Conservation (phyloP, 2,113 vertebrate genomes). For the Erythrocercus mccallii region DNA sequence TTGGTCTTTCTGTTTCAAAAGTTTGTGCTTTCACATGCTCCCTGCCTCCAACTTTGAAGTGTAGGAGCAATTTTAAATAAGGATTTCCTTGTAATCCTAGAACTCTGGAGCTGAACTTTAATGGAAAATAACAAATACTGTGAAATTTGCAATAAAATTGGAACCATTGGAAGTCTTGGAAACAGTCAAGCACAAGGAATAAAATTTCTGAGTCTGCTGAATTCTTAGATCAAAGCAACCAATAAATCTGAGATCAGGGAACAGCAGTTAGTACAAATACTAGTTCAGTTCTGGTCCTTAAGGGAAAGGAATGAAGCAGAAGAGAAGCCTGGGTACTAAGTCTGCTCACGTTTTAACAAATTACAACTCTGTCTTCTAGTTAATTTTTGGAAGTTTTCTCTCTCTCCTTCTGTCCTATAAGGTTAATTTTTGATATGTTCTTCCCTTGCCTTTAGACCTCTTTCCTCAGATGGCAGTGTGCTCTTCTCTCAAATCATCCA, state of each 20-base stretch:
- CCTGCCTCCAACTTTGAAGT: neutral
- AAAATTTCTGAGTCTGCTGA: constrained; percentile 3
- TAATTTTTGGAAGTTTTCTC: neutral
- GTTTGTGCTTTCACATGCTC: neutral
- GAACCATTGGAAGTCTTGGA: constrained; percentile 1
- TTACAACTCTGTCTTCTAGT: neutral
- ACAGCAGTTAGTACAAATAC: neutral
- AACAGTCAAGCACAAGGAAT: neutral
- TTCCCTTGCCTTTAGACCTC: neutral
- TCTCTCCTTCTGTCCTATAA: neutral
- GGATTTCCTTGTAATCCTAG: constrained; percentile 11
- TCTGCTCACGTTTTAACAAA: neutral
- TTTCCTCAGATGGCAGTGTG: neutral
- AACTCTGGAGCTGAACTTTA: neutral
- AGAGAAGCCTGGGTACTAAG: neutral
- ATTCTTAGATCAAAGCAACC: constrained; percentile 30
- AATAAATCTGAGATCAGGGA: constrained; percentile 18
- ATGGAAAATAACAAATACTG: neutral
- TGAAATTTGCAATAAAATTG: constrained; percentile 7
- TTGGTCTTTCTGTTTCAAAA: neutral
- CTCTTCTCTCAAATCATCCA: neutral
- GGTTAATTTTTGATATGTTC: neutral
- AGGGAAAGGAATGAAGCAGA: neutral
- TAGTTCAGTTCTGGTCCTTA: neutral
- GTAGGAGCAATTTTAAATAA: neutral